A percentile compares a stretch with the other conserved stretches of the same genome.
These are phyloP conservation scores for Ennomos erosarius DNA, from an alignment of 2,888 invertebrate genomes.

Conservation along the genomic window DNA sequence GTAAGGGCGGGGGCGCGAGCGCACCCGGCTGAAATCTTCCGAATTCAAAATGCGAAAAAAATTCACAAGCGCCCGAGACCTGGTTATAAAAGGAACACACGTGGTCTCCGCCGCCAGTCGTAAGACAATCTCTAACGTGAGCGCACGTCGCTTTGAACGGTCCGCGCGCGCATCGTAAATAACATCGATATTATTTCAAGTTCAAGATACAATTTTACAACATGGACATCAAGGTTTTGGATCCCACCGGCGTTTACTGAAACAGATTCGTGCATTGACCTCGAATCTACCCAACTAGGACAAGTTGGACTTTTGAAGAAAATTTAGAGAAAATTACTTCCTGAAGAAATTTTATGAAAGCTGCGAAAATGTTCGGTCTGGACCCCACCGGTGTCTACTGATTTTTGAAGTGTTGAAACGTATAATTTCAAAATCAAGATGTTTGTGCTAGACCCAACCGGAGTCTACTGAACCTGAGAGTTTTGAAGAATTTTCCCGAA, in stretches of 20 bases:
- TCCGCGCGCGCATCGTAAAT: constrained; percentile 72
- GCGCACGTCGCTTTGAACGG: constrained; percentile 62
- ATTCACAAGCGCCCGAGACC: constrained; percentile 74
- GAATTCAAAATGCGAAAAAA: constrained; percentile 81
- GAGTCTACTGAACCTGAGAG: constrained; percentile 60
- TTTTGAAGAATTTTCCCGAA: constrained; percentile 31
- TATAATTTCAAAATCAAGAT: constrained; percentile 55
- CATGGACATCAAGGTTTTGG: constrained; percentile 79
- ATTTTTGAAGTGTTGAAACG: constrained; percentile 35
- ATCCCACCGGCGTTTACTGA: constrained; percentile 81
- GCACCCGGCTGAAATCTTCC: constrained; percentile 83
- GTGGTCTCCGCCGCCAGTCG: constrained; percentile 72
- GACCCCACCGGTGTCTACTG: constrained; percentile 78
- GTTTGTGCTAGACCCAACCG: constrained; percentile 74
- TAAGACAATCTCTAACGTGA: constrained; percentile 57
- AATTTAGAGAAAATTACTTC: constrained; percentile 38
- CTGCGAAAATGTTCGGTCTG: constrained; percentile 65
- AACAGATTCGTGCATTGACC: constrained; percentile 38
- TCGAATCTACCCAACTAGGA: constrained; percentile 24
- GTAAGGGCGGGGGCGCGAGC: constrained; percentile 76
- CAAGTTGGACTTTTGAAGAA: too few relatives aligned
- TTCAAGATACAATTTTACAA: constrained; percentile 59
- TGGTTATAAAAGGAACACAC: constrained; percentile 77
- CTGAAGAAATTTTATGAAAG: constrained; percentile 38
- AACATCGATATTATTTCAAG: constrained; percentile 74